Base-by-base conservation (phyloP, 2,113 vertebrate species). In the Chionomys nivalis region DNA sequence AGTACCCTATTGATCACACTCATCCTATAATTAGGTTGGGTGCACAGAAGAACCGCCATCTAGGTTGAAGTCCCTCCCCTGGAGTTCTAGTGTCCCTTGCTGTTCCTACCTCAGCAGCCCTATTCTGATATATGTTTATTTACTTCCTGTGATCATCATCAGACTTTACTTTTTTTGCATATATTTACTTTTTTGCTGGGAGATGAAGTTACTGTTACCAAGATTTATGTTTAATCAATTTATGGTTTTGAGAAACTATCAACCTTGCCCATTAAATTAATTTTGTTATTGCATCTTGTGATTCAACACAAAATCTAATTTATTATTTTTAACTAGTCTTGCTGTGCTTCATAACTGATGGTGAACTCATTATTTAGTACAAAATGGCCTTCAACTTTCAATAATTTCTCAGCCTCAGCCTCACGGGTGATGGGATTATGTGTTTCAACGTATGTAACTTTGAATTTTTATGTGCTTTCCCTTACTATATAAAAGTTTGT, bases 221-320 rank as follows among this genome's bases (percentile, higher is more conserved):
- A 83, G 87, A 97, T 96, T 24, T 17, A 17, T 31, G 11, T 87
- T 63, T 66, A 89, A 33, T 90, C 0, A 95, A 94, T 97, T 94
- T n/a, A 63, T 97, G 76, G 39, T 93, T 81, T 70, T 93, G 75
- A 79, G 9, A 96, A 96, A 1, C 3, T 87, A 68, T 24, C 73
- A 81, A 5, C 44, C 11, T 76, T 36, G 75, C 82, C 79, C 72
- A 89, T 49, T n/a, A 10, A 86, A n/a, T 24, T 61, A 83, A 86
- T 92, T 85, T 92, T 58, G 7, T 76, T 65, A 72, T 28, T 10
- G 88, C 0, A 78, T 21, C 7, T 89, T 72, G 0, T 13, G 75
- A 70, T 77, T 95, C 44, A 95, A 72, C 31, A 90, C 7, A 87
- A 94, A 97, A 96, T 94, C 33, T 78, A 17, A 97, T 58, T 55